These are phyloP conservation scores for Abrostola triplasia DNA, from an alignment of 2,888 invertebrate species.

Conservation along the genomic window DNA sequence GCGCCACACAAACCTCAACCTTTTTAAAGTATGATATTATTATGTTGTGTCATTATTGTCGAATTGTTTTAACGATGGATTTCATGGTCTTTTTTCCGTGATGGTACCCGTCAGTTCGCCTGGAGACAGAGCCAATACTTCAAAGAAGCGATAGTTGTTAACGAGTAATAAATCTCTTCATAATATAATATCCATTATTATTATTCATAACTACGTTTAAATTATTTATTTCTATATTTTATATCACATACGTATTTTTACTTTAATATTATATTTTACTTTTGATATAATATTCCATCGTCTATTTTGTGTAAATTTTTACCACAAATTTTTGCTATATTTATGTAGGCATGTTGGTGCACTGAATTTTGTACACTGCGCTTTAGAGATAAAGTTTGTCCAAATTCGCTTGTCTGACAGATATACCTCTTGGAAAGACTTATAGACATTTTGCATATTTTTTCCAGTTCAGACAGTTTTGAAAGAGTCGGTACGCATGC, in stretches of 20 bases:
- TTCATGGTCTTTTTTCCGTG: constrained; percentile 80
- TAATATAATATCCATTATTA: constrained; percentile 86
- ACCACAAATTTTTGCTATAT: constrained; percentile 71
- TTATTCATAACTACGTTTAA: constrained; percentile 82
- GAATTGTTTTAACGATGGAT: constrained; percentile 74
- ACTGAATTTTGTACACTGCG: constrained; percentile 68
- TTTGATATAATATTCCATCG: constrained; percentile 52
- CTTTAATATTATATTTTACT: constrained; percentile 57
- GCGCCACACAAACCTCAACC: constrained; percentile 26
- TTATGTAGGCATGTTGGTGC: constrained; percentile 81
- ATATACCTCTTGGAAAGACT: constrained; percentile 61
- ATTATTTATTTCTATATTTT: constrained; percentile 78
- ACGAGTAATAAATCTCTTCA: constrained; percentile 92
- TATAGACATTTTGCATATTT: constrained; percentile 70
- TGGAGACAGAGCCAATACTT: constrained; percentile 99
- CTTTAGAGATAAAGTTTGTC: constrained; percentile 68
- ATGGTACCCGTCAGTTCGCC: constrained; percentile 91
- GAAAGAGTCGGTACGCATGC: constrained; percentile 84
- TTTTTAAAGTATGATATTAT: constrained; percentile 43
- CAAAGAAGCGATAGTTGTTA: constrained; percentile 97
- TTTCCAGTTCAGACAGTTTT: constrained; percentile 79
- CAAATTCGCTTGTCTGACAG: constrained; percentile 58
- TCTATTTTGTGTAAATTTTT: constrained; percentile 63
- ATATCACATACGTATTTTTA: constrained; percentile 72
- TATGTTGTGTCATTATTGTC: constrained; percentile 51